phyloP scores from a whole-genome alignment of 2,797 vertebrate genomes.

The Sphenodon punctatus region DNA sequence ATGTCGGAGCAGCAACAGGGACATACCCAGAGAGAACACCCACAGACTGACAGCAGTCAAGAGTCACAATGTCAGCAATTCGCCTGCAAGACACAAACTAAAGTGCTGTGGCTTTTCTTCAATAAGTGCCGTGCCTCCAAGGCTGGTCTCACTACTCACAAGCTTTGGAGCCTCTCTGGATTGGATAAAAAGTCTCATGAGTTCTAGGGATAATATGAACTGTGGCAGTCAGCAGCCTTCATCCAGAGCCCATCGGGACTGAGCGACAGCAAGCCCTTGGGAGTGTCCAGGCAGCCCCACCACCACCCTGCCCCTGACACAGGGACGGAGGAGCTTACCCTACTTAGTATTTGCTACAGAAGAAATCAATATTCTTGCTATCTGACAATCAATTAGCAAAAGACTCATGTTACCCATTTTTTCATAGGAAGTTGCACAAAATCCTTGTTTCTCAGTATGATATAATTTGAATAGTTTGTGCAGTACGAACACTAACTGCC shows the following conservation, averaged over 20 bases:
- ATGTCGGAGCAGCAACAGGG: background rate
- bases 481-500: no score
- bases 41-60: background rate
- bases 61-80: background rate
- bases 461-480: no score
- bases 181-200: background rate
- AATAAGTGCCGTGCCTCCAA: background rate
- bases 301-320: background rate
- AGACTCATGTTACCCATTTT: background rate
- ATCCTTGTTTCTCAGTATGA: no score
- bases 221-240: background rate
- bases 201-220: background rate
- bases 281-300: background rate
- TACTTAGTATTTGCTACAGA: background rate
- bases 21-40: background rate
- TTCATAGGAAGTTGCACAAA: background rate
- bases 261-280: fast-evolving
- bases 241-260: background rate
- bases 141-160: background rate
- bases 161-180: background rate
- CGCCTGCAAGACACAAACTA: background rate
- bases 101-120: background rate
- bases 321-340: background rate
- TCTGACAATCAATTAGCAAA: background rate
- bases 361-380: background rate